Conservation (phyloP, 2,888 invertebrate genomes). For the Stenchaetothrips biformis region DNA sequence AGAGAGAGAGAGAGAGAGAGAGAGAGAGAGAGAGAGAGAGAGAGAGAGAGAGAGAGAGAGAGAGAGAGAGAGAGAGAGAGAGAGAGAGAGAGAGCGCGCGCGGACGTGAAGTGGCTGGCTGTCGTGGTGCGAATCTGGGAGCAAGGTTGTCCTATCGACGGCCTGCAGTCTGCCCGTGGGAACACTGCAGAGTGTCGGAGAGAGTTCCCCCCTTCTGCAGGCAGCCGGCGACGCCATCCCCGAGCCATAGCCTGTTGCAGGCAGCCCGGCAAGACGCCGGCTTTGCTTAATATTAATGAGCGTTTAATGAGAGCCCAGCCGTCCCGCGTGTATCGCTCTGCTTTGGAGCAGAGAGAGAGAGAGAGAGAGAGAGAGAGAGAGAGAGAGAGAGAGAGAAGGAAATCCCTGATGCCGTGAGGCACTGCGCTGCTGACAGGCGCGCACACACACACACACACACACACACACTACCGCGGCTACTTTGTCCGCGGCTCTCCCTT, state of each 20-base stretch:
- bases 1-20: not conserved
- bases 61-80: conserved; percentile 27
- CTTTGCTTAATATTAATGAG: conserved; percentile 14
- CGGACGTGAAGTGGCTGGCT: too few species aligned
- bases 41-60: conserved; percentile 27
- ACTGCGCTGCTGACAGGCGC: not conserved
- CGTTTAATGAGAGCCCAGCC: not conserved
- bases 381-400: not conserved
- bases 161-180: too few species aligned
- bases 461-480: too few species aligned
- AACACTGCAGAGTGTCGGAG: not conserved
- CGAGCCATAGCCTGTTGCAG: too few species aligned
- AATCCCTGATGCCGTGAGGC: not conserved
- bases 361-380: conserved; percentile 16
- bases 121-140: too few species aligned
- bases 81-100: not conserved
- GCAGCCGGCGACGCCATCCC: not conserved
- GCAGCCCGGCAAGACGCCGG: not conserved
- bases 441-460: too few species aligned
- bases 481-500: too few species aligned
- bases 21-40: conserved; percentile 8
- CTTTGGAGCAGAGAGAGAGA: not conserved
- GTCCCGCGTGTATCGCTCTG: too few species aligned
- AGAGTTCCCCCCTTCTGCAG: not conserved
- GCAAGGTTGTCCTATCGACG: too few species aligned